Evolutionary conservation across 1,140 invertebrate genomes (phyloP), one percentile per base, ranked within the genome.

Genomic region (Lepidurus arcticus): DNA sequence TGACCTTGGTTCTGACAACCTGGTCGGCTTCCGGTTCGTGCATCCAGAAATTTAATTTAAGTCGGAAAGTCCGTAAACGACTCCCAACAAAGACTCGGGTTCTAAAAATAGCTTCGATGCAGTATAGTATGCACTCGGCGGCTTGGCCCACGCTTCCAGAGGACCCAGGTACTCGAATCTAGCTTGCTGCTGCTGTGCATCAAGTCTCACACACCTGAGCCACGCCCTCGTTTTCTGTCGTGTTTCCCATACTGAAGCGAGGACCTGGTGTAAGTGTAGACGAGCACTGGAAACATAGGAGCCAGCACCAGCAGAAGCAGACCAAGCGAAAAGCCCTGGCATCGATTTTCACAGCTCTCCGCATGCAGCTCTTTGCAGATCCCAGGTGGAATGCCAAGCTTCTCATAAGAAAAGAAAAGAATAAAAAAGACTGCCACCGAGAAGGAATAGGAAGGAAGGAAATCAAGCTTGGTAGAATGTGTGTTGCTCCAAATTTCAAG

Each of bases 401-500:
- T 65, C 53, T 65, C 53, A 65, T 21, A 65, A 65, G 53, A 65
- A 65, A 65, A 65, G 53, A 65, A 65, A 65, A 65, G 21, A n/a
- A 1, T 65, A 65, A 34, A 34, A 34, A 34, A 34, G 34, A 65
- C 53, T 21, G 53, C 53, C 53, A 65, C 53, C 53, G 21, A 65
- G 53, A 9, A n/a, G 53, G 53, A 65, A 21, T 65, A 65, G 53
- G 53, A 65, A 65, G 53, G 53, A 65, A 65, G 53, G 53, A 65
- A 65, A 65, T 65, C 53, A 65, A 65, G 53, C 53, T 65, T 65
- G 53, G 53, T 65, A 65, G 53, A 65, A 65, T 65, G 53, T 65
- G 53, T 65, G 53, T 65, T 65, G 53, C 53, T 13, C 53, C 53
- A 9, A 65, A 65, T 65, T 65, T 65, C 53, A 65, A 65, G 53